Evolutionary conservation across 2,113 vertebrate genomes (phyloP), one percentile per base, ranked within the genome.

Genomic region (Percopsis transmontana): DNA sequence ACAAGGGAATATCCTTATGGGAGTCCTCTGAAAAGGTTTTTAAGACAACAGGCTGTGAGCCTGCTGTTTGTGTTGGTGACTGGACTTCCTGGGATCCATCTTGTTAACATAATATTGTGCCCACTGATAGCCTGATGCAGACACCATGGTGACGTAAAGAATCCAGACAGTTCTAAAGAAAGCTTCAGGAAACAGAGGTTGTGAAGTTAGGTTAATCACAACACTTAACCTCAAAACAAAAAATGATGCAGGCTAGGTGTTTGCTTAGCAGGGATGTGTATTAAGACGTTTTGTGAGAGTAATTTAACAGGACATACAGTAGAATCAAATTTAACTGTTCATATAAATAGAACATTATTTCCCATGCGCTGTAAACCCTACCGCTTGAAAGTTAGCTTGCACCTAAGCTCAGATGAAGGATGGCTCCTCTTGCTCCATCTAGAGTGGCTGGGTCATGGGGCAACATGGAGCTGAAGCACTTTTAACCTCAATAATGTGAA

Each of bases 21-120:
- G 70, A 81, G 77, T 79, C 82, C 55, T 72, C 59, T 52, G 56
- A 78, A 69, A 71, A 81, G 73, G 74, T 83, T 85, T 70, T 76
- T 81, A 64, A 82, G 73, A 51, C 62, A 70, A 47, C 62, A 73
- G 74, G 73, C 79, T 77, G 74, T 53, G 70, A 77, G 75, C 56
- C 74, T 58, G 65, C 82, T 80, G 86, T 84, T 89, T 82, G 84
- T 52, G 65, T 66, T 76, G 76, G 20, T 83, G 85, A 78, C 69
- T 66, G 5, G 27, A 33, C 27, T 33, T 33, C 4, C 65, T 55
- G 58, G 69, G 51, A 55, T 77, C 68, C 62, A 70, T 79, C 76
- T 79, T 66, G 63, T 80, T 84, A 81, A 81, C 69, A 60, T 61
- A 70, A 66, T 68, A 70, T 62, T 66, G 61, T 74, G 68, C 68